A percentile compares a stretch with the other conserved stretches of the same genome.
Evolutionary conservation across 2,888 invertebrate species (phyloP).

Genomic region (Stegana nigrithorax): DNA sequence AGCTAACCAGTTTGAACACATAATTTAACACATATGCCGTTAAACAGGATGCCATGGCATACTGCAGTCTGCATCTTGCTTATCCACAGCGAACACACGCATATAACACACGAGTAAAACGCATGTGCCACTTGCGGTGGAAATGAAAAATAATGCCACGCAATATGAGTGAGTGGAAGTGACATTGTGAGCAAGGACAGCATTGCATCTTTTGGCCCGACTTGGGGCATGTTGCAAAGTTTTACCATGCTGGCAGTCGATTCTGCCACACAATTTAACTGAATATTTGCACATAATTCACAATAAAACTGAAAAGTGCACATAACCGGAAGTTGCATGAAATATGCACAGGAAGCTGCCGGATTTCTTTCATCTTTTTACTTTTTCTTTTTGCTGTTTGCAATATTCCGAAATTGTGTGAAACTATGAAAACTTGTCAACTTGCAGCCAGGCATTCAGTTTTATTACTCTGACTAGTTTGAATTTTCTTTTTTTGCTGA

Average conservation of each 20-base stretch:
- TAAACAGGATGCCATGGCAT: too few relatives aligned
- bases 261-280: constrained; percentile 41
- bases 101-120: too few relatives aligned
- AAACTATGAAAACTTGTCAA: background rate
- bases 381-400: constrained; percentile 7
- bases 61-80: background rate
- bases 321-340: constrained; percentile 21
- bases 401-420: constrained; percentile 2
- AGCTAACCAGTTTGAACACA: too few relatives aligned
- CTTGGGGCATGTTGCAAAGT: background rate
- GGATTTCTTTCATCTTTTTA: too few relatives aligned
- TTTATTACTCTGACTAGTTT: too few relatives aligned
- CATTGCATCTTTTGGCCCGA: background rate
- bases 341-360: constrained; percentile 15
- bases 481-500: background rate
- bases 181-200: background rate
- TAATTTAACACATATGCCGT: too few relatives aligned
- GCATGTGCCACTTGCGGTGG: background rate
- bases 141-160: constrained; percentile 11
- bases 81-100: too few relatives aligned
- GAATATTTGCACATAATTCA: constrained; percentile 37
- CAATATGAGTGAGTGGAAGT: background rate
- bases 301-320: constrained; percentile 40
- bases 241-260: background rate
- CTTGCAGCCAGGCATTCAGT: background rate